A percentile compares a stretch with the other conserved stretches of the same genome.
Conservation (phyloP, 2,113 vertebrate species). For the Heliornis fulica region DNA sequence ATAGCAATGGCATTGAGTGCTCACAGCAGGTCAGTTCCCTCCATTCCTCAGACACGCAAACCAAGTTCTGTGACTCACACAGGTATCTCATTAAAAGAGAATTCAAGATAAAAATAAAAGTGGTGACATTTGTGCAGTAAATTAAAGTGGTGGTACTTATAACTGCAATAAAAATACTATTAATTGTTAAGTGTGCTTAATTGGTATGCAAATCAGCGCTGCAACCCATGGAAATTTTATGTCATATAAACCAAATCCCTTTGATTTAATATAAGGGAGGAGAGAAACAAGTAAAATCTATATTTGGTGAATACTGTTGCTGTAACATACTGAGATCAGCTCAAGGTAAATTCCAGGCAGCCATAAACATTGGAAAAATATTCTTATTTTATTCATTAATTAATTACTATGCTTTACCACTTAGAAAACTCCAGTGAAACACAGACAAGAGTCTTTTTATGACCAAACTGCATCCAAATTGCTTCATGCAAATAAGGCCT, state of each 20-base stretch:
- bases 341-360: not conserved
- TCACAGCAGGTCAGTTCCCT: not conserved
- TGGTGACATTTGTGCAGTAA: not conserved
- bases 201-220: not conserved
- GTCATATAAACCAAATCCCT: not conserved
- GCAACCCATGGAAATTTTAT: not conserved
- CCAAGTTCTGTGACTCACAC: not conserved
- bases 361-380: not conserved
- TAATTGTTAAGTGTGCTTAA: not conserved
- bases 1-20: not conserved
- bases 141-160: not conserved
- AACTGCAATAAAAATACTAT: not conserved
- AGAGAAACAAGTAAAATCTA: not conserved
- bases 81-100: not conserved
- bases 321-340: not conserved
- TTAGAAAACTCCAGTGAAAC: conserved; percentile 21
- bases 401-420: not conserved
- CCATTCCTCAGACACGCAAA: not conserved
- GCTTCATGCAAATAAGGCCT: conserved; percentile 7
- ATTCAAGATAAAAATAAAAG: not conserved
- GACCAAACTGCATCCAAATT: not conserved
- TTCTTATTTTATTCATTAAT: not conserved
- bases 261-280: not conserved
- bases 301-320: not conserved
- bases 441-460: not conserved